Evolutionary conservation across 2,113 vertebrate genomes (phyloP), one percentile per base, ranked within the genome.

Genomic region (Ceyx margarethae): DNA sequence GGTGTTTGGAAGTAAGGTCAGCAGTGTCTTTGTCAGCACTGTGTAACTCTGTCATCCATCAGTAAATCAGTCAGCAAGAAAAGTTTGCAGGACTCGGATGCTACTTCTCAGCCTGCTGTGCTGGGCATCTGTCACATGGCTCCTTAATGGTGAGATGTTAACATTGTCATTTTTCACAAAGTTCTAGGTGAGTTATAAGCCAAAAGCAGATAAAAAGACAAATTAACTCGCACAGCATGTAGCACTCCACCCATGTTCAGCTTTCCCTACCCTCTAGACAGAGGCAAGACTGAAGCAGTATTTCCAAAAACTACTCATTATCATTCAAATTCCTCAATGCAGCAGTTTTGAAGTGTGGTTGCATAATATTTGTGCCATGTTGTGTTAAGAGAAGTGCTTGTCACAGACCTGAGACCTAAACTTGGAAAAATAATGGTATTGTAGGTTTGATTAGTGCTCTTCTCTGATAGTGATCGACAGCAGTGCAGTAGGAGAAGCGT

Each of bases 401-500:
- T 72, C 65, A 35, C 51, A 88, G 91, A 91, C 76, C 87, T 85
- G 60, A 87, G 87, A 71, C 68, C 84, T 87, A 75, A 67, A 1
- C 69, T 93, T 85, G 87, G 71, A 87, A 89, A 85, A 91, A 92
- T 68, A 93, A 78, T 74, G 61, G 53, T 81, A 26, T 21, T 45
- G 33, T 33, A 42, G 29, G 31, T 83, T 94, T 91, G 91, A 85
- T 74, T 85, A 91, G 85, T 81, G 65, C 75, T 94, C 45, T 56
- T 89, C 75, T 92, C 57, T 45, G 76, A 42, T 81, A 50, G 45
- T 46, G 72, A 95, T 96, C 89, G 75, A 25, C 3, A 22, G 48
- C 76, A 83, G 61, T 68, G 75, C 94, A 78, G 89, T 74, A 73
- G 94, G 91, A 94, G 89, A 80, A 91, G 95, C 85, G 87, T 96